Conservation (phyloP, 2,113 vertebrate genomes). For the Aldabrachelys gigantea region DNA sequence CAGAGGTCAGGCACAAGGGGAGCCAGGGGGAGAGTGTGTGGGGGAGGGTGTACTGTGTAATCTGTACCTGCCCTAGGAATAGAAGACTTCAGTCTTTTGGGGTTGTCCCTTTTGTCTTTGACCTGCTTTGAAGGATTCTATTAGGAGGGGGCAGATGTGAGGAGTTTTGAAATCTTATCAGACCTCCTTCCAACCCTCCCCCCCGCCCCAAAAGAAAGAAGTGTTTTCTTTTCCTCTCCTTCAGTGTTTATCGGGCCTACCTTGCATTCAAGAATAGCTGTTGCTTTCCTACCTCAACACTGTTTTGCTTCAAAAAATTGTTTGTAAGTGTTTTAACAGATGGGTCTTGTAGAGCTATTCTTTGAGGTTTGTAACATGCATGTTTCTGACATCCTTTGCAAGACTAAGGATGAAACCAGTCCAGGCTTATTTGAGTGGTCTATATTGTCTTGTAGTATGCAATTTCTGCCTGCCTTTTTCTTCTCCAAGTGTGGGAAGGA, state of each 20-base stretch:
- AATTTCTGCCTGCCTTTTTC: not conserved
- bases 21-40: no score
- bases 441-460: not conserved
- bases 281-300: not conserved
- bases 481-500: not conserved
- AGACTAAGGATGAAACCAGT: not conserved
- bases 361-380: not conserved
- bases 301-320: not conserved
- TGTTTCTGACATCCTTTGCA: not conserved
- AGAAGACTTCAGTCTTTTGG: not conserved
- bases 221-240: fast-evolving
- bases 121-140: not conserved
- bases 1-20: no score
- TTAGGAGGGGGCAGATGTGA: not conserved
- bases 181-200: not conserved
- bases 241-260: not conserved
- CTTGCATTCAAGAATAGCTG: not conserved
- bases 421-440: not conserved
- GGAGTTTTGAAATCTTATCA: not conserved
- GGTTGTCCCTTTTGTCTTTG: not conserved
- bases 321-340: not conserved
- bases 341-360: not conserved
- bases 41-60: not conserved
- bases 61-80: not conserved
- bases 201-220: not conserved